Evolutionary conservation across 2,113 vertebrate species (phyloP).

Genomic region (Python bivittatus): DNA sequence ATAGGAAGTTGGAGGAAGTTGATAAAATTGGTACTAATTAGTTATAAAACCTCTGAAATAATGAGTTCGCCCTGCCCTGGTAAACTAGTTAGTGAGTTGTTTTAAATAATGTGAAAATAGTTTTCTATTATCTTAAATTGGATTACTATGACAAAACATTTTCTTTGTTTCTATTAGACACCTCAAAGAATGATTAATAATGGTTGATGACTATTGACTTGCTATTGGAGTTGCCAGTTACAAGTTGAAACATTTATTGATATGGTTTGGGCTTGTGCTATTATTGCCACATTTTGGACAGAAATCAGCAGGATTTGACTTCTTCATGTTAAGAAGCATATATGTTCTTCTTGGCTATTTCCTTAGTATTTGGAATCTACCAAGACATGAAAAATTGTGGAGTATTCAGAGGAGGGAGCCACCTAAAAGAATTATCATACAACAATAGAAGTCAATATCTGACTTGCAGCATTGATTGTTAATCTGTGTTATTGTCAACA

Average conservation of each 20-base stretch:
- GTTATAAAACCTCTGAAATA: not conserved
- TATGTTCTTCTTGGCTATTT: not conserved
- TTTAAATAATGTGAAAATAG: not conserved
- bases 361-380: not conserved
- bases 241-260: no score
- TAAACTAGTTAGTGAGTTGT: not conserved
- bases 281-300: not conserved
- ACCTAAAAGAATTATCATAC: not conserved
- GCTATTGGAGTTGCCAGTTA: not conserved
- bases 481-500: not conserved
- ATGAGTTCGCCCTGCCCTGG: not conserved
- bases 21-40: not conserved
- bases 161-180: not conserved
- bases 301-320: not conserved
- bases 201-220: not conserved
- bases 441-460: not conserved
- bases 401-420: not conserved
- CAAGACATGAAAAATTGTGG: not conserved
- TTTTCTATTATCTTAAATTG: not conserved
- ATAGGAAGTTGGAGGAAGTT: not conserved
- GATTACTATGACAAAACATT: not conserved
- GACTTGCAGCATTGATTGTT: not conserved
- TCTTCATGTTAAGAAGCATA: not conserved
- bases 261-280: not conserved
- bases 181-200: not conserved